Evolutionary conservation across 2,888 invertebrate species (phyloP), one percentile per base, ranked within the genome.

Genomic region (Phengaris arion): DNA sequence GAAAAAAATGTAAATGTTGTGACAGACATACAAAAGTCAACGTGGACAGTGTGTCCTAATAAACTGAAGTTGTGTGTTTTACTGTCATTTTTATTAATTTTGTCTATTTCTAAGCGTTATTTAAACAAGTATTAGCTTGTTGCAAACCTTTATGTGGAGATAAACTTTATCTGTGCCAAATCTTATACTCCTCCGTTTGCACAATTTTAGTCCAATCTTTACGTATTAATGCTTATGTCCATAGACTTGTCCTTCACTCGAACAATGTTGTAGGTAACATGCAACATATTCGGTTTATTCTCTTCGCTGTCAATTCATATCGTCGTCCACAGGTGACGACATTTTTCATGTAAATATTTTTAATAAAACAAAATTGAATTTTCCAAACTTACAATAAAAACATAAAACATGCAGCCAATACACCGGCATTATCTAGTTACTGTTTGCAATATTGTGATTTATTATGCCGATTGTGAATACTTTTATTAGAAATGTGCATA

Each of bases 331-430:
- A 64, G 64, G 64, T 64, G 52, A 52, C 52, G 12, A 10, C 64
- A 64, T 12, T 45, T 64, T 59, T 51, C 79, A 80, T 85, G 86
- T 87, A 88, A 6, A 86, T 81, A 22, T 78, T 79, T 77, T 85
- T 80, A 75, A 48, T 74, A 76, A 52, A 83, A 70, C 70, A 70
- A 70, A 51, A 70, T 70, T 76, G 74, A 74, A 74, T 68, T 76
- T 68, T 48, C 45, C 72, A 54, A 57, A 57, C 54, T 54, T 51
- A 64, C 64, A 57, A 59, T 51, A 59, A 64, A 48, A 52, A 45
- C 52, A 51, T 48, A 48, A 74, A 48, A 74, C 22, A 22, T 48
- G 22, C 22, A 59, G 35, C 74, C 55, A 22, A 59, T 57, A 57
- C 75, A 69, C 9, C 46, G 55, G 55, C 69, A 69, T 69, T 55